Conservation (phyloP, 2,113 vertebrate genomes). For the Redunca redunca region DNA sequence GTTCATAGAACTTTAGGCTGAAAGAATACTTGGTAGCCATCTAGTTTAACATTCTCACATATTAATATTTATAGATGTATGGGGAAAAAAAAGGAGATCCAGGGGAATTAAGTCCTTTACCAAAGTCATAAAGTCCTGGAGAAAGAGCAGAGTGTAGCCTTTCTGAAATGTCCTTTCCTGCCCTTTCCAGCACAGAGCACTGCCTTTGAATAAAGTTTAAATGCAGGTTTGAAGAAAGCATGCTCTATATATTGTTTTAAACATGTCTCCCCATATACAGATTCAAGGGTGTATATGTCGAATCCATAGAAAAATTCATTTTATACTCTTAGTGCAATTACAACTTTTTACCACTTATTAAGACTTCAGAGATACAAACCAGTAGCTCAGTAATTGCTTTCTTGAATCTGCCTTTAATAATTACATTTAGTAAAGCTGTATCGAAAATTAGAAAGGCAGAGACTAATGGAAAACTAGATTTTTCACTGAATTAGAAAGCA, state of each 20-base stretch:
- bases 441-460: constrained; percentile 91
- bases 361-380: constrained; percentile 97
- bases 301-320: constrained; percentile 53
- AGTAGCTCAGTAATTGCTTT: constrained; percentile 97
- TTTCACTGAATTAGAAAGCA: constrained; percentile 99
- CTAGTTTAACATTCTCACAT: neutral
- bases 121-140: neutral
- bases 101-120: neutral
- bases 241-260: neutral
- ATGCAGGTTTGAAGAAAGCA: neutral
- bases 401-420: constrained; percentile 99
- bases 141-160: neutral
- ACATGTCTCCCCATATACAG: neutral
- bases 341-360: constrained; percentile 90
- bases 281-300: neutral
- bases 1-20: neutral
- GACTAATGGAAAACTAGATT: constrained; percentile 99
- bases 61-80: neutral
- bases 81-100: neutral
- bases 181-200: neutral
- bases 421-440: constrained; percentile 95
- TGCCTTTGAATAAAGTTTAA: neutral
- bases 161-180: neutral
- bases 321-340: constrained; percentile 74
- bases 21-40: neutral